Percentiles rank a stretch among this genome's conserved stretches.
Evolutionary conservation across 2,797 vertebrate genomes (phyloP).

Genomic region (Benthosema pterotum): DNA sequence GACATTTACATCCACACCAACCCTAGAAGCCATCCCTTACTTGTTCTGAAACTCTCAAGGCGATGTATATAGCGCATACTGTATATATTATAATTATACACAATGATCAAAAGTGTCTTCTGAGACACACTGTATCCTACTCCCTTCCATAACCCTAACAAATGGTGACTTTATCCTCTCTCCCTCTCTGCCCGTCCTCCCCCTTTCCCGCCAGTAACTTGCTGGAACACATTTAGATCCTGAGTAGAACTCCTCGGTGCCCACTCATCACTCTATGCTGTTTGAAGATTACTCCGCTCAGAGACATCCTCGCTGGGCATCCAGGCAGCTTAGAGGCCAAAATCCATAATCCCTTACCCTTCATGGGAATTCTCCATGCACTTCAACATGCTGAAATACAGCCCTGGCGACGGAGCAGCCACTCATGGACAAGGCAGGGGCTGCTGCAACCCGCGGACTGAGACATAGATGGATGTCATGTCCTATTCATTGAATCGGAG

Average conservation of each 20-base stretch:
- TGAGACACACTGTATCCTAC: constrained; percentile 53
- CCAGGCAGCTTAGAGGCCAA: constrained; percentile 80
- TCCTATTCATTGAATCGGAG: constrained; percentile 70
- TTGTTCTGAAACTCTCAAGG: constrained; percentile 39
- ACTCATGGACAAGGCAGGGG: constrained; percentile 55
- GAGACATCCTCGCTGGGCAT: constrained; percentile 80
- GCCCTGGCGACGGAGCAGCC: constrained; percentile 64
- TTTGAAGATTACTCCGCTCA: constrained; percentile 83
- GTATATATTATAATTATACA: constrained; percentile 47
- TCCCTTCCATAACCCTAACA: constrained; percentile 57
- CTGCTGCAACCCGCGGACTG: constrained; percentile 60
- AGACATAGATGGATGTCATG: constrained; percentile 74
- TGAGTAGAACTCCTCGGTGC: constrained; percentile 76
- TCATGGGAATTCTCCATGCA: constrained; percentile 82
- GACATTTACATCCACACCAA: constrained; percentile 64
- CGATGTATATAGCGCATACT: constrained; percentile 34
- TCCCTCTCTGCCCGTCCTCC: neutral
- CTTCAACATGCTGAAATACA: constrained; percentile 78
- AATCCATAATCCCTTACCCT: constrained; percentile 82
- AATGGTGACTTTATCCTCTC: constrained; percentile 41
- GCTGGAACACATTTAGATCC: constrained; percentile 78
- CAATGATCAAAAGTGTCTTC: constrained; percentile 66
- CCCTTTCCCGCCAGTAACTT: constrained; percentile 59
- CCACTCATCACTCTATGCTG: constrained; percentile 79
- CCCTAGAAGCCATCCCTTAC: constrained; percentile 49